Evolutionary conservation across 2,113 vertebrate species (phyloP).

Genomic region (Microcebus griseorufus): DNA sequence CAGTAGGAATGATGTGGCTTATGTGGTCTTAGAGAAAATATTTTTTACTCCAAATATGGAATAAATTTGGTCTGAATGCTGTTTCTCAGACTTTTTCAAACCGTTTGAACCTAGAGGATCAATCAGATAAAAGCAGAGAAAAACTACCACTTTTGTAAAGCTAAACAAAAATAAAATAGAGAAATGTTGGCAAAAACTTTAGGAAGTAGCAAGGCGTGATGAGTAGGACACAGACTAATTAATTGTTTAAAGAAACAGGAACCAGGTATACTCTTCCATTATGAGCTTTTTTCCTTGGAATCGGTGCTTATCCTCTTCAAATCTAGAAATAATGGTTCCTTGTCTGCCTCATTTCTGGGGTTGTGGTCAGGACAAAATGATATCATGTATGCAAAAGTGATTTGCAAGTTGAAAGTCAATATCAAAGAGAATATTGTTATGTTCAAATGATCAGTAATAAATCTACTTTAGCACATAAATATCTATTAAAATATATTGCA

Average conservation of each 20-base stretch:
- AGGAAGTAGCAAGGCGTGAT: neutral
- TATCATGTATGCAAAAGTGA: neutral
- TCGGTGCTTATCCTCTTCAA: neutral
- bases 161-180: conserved; percentile 26
- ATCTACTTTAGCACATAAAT: neutral
- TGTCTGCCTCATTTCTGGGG: neutral
- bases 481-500: neutral
- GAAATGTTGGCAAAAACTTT: neutral
- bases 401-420: neutral
- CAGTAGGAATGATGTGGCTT: neutral
- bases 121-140: conserved; percentile 24
- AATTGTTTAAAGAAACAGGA: conserved; percentile 1
- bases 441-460: neutral
- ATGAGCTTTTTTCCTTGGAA: neutral
- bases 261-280: neutral
- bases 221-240: neutral
- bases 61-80: conserved; percentile 1
- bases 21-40: neutral
- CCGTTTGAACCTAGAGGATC: neutral
- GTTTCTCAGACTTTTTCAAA: conserved; percentile 42
- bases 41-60: neutral
- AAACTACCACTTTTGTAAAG: conserved; percentile 39
- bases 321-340: neutral
- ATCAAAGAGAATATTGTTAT: neutral
- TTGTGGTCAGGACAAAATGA: neutral